These are phyloP conservation scores for Pocillopora verrucosa DNA, from an alignment of 64 coral and sea anemone genomes.

Conservation along the genomic window DNA sequence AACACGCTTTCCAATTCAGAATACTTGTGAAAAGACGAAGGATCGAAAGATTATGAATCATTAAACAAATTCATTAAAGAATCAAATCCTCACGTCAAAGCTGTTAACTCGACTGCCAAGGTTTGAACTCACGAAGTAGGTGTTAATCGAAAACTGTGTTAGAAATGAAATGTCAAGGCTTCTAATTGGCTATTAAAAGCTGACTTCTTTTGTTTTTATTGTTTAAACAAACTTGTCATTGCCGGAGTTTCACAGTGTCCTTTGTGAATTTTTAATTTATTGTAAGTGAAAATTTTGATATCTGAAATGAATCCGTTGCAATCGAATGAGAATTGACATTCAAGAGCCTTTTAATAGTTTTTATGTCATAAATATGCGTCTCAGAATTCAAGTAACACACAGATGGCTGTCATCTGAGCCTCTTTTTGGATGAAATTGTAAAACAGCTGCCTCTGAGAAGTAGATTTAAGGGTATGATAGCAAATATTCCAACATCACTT, in stretches of 20 bases:
- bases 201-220: not conserved
- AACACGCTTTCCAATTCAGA: not conserved
- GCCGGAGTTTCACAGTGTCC: not conserved
- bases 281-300: not conserved
- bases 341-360: not conserved
- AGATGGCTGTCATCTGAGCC: not conserved
- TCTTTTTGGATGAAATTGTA: not conserved
- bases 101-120: not conserved
- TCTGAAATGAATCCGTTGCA: not conserved
- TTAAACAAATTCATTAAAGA: not conserved
- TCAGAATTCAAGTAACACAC: not conserved
- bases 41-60: not conserved
- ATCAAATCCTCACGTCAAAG: not conserved
- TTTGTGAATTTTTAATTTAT: not conserved
- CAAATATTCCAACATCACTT: too few relatives aligned
- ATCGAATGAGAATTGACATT: not conserved
- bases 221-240: not conserved
- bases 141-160: not conserved
- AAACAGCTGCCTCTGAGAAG: not conserved
- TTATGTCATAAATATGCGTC: not conserved
- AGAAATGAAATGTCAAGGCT: not conserved
- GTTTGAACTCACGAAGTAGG: not conserved
- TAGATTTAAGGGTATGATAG: not conserved
- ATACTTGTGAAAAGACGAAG: not conserved
- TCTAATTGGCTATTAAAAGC: not conserved